Evolutionary conservation across 1,140 invertebrate genomes (phyloP), one percentile per base, ranked within the genome.

Genomic region (Orchesella cincta): DNA sequence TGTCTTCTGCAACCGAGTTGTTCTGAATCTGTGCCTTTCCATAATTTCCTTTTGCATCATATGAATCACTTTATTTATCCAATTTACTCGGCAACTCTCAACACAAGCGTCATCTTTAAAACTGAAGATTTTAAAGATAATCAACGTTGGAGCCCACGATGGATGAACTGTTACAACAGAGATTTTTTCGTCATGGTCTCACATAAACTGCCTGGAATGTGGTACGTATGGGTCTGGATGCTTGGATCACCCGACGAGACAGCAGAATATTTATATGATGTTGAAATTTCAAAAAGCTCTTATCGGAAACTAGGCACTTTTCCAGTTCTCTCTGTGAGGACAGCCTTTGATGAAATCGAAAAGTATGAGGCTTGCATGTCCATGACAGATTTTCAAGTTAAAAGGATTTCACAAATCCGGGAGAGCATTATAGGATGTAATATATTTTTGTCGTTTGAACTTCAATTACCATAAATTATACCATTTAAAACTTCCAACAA

Each of bases 221-320:
- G 78, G 78, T 28, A 23, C 33, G 1, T 33, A 26, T 79, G 78
- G 78, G 74, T 76, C 23, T 79, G 78, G 74, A 72, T 79, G 46
- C 64, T 76, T 3, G 78, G 78, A 29, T 34, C 46, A 3, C 16
- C 18, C 1, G 78, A 54, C 16, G 74, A 79, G 51, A 74, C 74
- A 23, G 23, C 35, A 26, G 23, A 76, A 20, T 79, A 73, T 39
- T 28, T 34, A 8, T 67, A 35, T 29, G 28, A 67, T 16, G 75
- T 78, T 29, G 73, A 54, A 28, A 3, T 78, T 34, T 71, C 18
- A 23, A 78, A 78, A 64, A 14, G 23, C 0, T 3, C 14, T 23
- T 1, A 34, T 34, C 23, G 33, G 18, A 52, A 67, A 14, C 14
- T 28, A 23, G 62, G 57, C 46, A 67, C 46, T 1, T 78, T 78